Evolutionary conservation across 2,113 vertebrate species (phyloP).

Genomic region (Chaetodon trifascialis): DNA sequence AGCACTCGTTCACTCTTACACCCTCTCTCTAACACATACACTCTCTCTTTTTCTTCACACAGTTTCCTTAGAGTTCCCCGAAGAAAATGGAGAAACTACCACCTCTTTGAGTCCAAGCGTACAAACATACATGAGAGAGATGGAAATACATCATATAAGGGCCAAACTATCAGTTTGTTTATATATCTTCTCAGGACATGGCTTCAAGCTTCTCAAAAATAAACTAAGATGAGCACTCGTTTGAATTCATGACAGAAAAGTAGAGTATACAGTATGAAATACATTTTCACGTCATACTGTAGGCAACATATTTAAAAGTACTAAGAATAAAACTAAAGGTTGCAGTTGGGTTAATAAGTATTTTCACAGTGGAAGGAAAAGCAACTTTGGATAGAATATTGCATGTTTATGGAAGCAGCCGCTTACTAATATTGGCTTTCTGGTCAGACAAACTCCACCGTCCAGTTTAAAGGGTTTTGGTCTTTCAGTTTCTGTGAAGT

Average conservation of each 20-base stretch:
- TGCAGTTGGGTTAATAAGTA: slow-evolving; percentile 57
- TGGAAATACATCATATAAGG: slow-evolving; percentile 44
- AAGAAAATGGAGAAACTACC: slow-evolving; percentile 24
- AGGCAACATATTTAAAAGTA: slow-evolving; percentile 63
- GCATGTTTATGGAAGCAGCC: slow-evolving; percentile 80
- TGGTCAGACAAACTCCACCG: slow-evolving; percentile 41
- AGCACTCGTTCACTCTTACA: slow-evolving; percentile 53
- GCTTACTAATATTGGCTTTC: slow-evolving; percentile 67
- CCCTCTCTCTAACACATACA: slow-evolving; percentile 33
- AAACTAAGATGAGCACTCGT: slow-evolving; percentile 62
- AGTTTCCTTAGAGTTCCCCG: slow-evolving; percentile 33
- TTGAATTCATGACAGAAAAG: slow-evolving; percentile 55
- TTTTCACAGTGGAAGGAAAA: slow-evolving; percentile 82
- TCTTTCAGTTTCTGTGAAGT: slow-evolving; percentile 48
- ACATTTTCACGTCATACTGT: slow-evolving; percentile 57
- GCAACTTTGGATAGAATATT: slow-evolving; percentile 81
- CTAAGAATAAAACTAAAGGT: slow-evolving; percentile 50
- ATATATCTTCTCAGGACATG: slow-evolving; percentile 64
- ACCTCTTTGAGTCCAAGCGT: slow-evolving; percentile 48
- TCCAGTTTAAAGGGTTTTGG: slow-evolving; percentile 74
- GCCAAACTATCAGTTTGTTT: slow-evolving; percentile 48
- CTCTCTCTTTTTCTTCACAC: slow-evolving; percentile 13
- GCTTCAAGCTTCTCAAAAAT: slow-evolving; percentile 74
- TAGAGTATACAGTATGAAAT: slow-evolving; percentile 47
- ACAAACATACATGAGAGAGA: slow-evolving; percentile 52